Evolutionary conservation across 2,113 vertebrate genomes (phyloP).

Genomic region (Coreoperca whiteheadi): DNA sequence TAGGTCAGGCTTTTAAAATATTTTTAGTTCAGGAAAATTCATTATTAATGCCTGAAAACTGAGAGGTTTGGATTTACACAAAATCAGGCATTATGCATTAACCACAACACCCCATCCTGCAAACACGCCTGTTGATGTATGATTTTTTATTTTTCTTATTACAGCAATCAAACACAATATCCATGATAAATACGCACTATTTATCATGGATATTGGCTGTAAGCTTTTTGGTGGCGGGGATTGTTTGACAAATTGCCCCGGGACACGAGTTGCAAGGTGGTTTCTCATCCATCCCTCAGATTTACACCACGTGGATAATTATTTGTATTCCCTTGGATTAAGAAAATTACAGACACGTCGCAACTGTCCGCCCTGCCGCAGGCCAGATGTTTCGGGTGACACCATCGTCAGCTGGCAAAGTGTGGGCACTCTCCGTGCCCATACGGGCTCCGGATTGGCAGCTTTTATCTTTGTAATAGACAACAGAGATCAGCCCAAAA

Average conservation of each 20-base stretch:
- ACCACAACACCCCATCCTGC: slow-evolving; percentile 23
- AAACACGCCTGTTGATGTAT: slow-evolving; percentile 23
- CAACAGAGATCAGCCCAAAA: slow-evolving; percentile 9
- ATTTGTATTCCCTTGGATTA: slow-evolving; percentile 57
- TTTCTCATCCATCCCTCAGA: slow-evolving; percentile 15
- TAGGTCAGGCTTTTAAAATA: slow-evolving; percentile 68
- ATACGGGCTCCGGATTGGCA: slow-evolving; percentile 35
- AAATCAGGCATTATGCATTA: background rate
- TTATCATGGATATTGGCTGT: background rate
- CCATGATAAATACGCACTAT: slow-evolving; percentile 1
- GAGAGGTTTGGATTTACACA: slow-evolving; percentile 24
- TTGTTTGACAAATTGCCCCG: slow-evolving; percentile 32
- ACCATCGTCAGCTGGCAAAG: slow-evolving; percentile 57
- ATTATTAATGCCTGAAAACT: slow-evolving; percentile 7
- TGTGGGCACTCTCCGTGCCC: slow-evolving; percentile 25
- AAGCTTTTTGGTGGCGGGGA: slow-evolving; percentile 2
- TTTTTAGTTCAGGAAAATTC: background rate
- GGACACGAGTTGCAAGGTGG: slow-evolving; percentile 22
- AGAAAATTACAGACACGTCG: slow-evolving; percentile 53
- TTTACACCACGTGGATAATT: slow-evolving; percentile 43
- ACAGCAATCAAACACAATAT: slow-evolving; percentile 11
- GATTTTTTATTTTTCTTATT: background rate
- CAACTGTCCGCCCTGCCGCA: slow-evolving; percentile 56
- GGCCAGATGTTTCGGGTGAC: slow-evolving; percentile 70
- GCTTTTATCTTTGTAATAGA: slow-evolving; percentile 27